Evolutionary conservation across 1,140 invertebrate species (phyloP).

Genomic region (Telenomus remus): DNA sequence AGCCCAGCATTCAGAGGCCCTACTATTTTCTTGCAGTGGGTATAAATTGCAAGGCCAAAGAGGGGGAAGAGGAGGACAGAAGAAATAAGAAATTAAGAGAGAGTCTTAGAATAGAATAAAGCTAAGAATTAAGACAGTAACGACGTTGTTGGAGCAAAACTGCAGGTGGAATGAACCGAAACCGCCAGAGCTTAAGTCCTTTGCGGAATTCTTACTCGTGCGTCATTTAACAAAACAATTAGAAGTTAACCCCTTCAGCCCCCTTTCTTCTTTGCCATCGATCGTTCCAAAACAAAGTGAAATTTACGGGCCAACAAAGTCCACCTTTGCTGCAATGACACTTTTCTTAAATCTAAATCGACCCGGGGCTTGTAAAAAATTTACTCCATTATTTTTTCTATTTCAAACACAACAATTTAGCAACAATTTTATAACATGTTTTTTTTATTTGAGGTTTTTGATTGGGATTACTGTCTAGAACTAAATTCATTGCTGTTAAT

Average conservation of each 20-base stretch:
- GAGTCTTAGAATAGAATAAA: conserved; percentile 76
- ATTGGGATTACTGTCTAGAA: background rate
- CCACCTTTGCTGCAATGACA: conserved; percentile 1
- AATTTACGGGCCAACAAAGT: conserved; percentile 33
- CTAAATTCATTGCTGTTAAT: background rate
- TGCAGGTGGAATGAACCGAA: conserved; percentile 67
- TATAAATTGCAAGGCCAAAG: conserved; percentile 69
- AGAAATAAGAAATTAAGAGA: conserved; percentile 77
- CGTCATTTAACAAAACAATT: conserved; percentile 78
- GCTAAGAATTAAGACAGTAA: conserved; percentile 75
- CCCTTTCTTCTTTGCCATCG: conserved; percentile 68
- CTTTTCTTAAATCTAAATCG: background rate
- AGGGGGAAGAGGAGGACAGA: conserved; percentile 61
- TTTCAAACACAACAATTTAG: too few species aligned
- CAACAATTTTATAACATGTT: background rate
- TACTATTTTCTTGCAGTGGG: conserved; percentile 54
- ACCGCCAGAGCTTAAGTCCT: conserved; percentile 72
- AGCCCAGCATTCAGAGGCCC: conserved; percentile 73
- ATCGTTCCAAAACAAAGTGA: conserved; percentile 51
- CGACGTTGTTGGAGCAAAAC: conserved; percentile 59
- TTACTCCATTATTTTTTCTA: background rate
- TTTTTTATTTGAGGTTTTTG: background rate
- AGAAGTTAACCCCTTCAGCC: conserved; percentile 75
- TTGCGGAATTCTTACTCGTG: conserved; percentile 75
- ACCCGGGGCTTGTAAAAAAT: background rate